Evolutionary conservation across 2,113 vertebrate genomes (phyloP).

Genomic region (Ciconia maguari): DNA sequence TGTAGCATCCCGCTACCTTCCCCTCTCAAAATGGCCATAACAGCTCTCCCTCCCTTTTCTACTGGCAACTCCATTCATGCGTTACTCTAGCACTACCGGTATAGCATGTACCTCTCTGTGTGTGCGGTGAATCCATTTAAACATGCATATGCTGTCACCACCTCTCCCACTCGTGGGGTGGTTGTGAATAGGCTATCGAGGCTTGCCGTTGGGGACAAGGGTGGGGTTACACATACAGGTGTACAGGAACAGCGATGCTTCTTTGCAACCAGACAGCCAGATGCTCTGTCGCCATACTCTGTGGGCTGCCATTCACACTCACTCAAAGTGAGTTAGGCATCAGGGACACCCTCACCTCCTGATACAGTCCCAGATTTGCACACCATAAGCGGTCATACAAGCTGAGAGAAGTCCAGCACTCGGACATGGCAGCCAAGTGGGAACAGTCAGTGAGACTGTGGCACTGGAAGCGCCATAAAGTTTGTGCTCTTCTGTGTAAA

Average conservation of each 20-base stretch:
- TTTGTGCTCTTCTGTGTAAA: background rate
- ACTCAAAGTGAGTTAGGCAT: background rate
- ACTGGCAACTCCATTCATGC: background rate
- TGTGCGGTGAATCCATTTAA: background rate
- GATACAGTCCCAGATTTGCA: background rate
- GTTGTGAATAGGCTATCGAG: background rate
- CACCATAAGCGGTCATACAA: background rate
- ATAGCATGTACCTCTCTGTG: background rate
- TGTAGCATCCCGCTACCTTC: background rate
- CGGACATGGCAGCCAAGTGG: background rate
- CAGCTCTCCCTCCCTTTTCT: background rate
- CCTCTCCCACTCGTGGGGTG: rapidly evolving
- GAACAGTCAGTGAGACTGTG: background rate
- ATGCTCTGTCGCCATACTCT: background rate
- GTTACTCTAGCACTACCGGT: background rate
- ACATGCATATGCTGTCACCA: rapidly evolving
- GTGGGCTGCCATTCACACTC: background rate
- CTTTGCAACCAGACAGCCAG: background rate
- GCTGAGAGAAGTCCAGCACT: background rate
- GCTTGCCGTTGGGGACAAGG: background rate
- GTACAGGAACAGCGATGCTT: background rate
- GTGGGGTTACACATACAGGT: no score
- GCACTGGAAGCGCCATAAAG: background rate
- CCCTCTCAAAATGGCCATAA: background rate
- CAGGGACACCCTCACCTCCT: background rate